Conservation (phyloP, 1,140 invertebrate species). For the Drosophila hydei region DNA sequence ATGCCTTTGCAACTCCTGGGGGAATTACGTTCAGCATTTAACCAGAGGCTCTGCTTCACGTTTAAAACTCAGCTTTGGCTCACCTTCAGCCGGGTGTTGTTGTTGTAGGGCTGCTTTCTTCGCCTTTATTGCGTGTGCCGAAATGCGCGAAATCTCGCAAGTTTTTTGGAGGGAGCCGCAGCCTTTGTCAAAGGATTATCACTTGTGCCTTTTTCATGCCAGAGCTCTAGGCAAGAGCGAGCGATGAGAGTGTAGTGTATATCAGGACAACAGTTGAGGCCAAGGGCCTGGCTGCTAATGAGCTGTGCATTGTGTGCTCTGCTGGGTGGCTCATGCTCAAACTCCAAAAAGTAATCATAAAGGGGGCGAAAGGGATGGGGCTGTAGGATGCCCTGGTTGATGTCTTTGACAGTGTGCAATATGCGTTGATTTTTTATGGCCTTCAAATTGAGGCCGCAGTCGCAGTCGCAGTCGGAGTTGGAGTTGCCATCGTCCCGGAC, state of each 20-base stretch:
- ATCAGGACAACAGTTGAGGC: slow-evolving; percentile 3
- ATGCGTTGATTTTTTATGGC: slow-evolving; percentile 83
- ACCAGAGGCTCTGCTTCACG: slow-evolving; percentile 26
- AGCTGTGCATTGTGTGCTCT: slow-evolving; percentile 45
- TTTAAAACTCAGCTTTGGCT: slow-evolving; percentile 11
- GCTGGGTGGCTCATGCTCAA: slow-evolving; percentile 13
- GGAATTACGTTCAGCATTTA: slow-evolving; percentile 53
- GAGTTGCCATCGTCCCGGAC: slow-evolving; percentile 10
- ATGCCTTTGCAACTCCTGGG: slow-evolving; percentile 46
- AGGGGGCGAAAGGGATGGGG: not conserved
- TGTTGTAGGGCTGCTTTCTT: slow-evolving; percentile 55
- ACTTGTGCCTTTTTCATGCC: slow-evolving; percentile 55
- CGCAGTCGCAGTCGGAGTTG: slow-evolving; percentile 23
- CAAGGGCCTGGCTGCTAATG: slow-evolving; percentile 49
- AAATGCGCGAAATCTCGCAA: slow-evolving; percentile 71
- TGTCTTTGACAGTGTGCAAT: slow-evolving; percentile 81
- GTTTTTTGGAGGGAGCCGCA: slow-evolving; percentile 19
- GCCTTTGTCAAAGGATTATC: slow-evolving; percentile 82
- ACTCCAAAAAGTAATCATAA: slow-evolving; percentile 21
- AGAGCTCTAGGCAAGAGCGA: not conserved
- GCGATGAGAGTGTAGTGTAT: not conserved
- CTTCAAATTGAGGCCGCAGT: slow-evolving; percentile 72
- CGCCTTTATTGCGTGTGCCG: slow-evolving; percentile 56
- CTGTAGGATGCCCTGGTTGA: slow-evolving; percentile 13
- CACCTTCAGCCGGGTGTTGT: slow-evolving; percentile 22